These are phyloP conservation scores for Cinara cedri DNA, from an alignment of 2,888 invertebrate species.

Conservation along the genomic window DNA sequence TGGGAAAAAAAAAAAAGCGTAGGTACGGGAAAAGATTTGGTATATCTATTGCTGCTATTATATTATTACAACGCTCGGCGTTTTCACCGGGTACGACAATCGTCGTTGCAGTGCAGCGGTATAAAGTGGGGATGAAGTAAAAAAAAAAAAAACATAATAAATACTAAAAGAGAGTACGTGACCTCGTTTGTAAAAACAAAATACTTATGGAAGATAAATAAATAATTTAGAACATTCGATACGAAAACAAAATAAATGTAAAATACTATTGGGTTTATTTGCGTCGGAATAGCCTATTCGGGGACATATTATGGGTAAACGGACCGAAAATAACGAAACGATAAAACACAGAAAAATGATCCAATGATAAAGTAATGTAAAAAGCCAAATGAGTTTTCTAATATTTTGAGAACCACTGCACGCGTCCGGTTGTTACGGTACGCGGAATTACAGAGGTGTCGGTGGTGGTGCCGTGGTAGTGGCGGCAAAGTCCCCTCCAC, in stretches of 20 bases:
- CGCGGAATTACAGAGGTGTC: conserved; percentile 57
- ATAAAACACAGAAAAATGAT: neutral
- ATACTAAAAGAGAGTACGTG: conserved; percentile 37
- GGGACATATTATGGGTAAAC: neutral
- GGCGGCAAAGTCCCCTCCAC: conserved; percentile 13
- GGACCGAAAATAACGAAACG: neutral
- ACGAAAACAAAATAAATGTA: conserved; percentile 1
- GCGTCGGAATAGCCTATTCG: neutral
- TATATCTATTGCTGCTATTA: neutral
- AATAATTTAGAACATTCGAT: neutral
- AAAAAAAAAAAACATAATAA: conserved; percentile 15
- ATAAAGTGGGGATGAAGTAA: conserved; percentile 26
- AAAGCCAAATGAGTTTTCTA: conserved; percentile 6
- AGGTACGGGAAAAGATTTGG: neutral
- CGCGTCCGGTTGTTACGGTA: conserved; percentile 57
- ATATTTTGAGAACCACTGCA: conserved; percentile 54
- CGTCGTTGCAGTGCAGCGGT: neutral
- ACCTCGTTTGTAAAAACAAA: conserved; percentile 45
- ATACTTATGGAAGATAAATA: conserved; percentile 6
- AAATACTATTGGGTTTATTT: neutral
- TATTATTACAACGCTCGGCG: neutral
- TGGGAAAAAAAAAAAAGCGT: neutral
- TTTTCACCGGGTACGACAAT: conserved; percentile 9
- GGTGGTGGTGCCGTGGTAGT: neutral
- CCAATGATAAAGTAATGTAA: neutral